Base-by-base conservation (phyloP, 1,140 invertebrate genomes). In the Drosophila lacertosa region DNA sequence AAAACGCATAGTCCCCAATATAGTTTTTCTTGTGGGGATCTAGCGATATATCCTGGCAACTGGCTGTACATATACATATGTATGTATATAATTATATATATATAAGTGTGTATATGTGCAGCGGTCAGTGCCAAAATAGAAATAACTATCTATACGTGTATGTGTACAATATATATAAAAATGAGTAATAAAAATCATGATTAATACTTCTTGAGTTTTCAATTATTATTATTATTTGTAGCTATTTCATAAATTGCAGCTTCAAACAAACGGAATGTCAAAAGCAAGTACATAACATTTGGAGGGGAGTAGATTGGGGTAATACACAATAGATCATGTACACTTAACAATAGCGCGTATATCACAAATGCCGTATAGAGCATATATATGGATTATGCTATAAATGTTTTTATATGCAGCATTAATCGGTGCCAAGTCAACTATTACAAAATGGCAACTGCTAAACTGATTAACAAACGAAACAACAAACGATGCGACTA, bases 141-240 rank as follows among this genome's bases (percentile, higher is more conserved):
- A 78, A 76, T 54, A 63, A 44, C 84, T 77, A 76, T 32, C 65
- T 68, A 63, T 69, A 63, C 58, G 20, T 63, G 33, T 69, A 63
- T 58, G 63, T 58, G 62, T 79, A 84, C 59, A 59, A 70, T 47
- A 72, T 71, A 67, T 59, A 64, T 66, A 68, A 40, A 63, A 55
- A 70, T 60, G 50, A 69, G 13, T 53, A 73, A 73, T 57, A 57
- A 64, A 74, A 74, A 67, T 73, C 59, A 55, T 55, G 66, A 64
- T 64, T 55, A 66, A 66, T 50, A 53, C 15, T 10, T 47, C 11
- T 29, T 48, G 42, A 15, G n/a, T 65, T 18, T 6, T 48, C 13
- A 44, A 11, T 5, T 13, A 5, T 50, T 66, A 62, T 51, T 59
- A 24, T 64, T 70, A 64, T 64, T 81, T 81, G 24, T 35, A 40